Evolutionary conservation across 2,888 invertebrate genomes (phyloP), one percentile per base, ranked within the genome.

Genomic region (Drosophila eohydei): DNA sequence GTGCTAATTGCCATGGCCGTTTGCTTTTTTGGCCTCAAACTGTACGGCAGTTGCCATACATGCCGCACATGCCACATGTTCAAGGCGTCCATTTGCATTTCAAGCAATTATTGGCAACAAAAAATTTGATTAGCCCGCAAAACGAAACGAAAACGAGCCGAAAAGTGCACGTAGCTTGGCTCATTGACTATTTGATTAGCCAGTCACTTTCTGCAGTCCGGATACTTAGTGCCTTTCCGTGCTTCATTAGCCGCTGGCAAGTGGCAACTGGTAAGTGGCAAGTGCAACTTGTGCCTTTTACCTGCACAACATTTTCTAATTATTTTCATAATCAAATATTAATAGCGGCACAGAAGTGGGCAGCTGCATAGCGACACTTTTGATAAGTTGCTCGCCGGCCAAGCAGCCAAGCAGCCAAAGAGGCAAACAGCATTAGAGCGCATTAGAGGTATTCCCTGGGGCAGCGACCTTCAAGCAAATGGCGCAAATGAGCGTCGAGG

Each of bases 341-440:
- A 76, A 87, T 81, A 60, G 74, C 61, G 66, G 38, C 52, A 74
- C 71, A 62, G 59, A 64, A 59, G 66, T 66, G 60, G n/a, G 46
- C 50, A 30, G 46, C 51, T 44, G 79, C 77, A 81, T 80, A 78
- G 81, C 83, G 80, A 84, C 84, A 84, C 86, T 83, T 81, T 81
- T 80, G 48, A 69, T 63, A 66, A 59, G 58, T 71, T 55, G 62
- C n/a, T 28, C 62, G 41, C 63, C 67, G 32, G 48, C 71, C 71
- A 75, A 89, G 89, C 90, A 83, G 81, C 83, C 21, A 21, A 21
- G 21, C 21, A 21, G 21, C 21, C 21, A 21, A 21, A 21, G 1
- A 21, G 21, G 21, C 21, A 21, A 89, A 89, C 90, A 83, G 81
- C 83, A 91, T 91, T 91, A 91, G 90, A 87, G 85, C 88, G 87